Evolutionary conservation across 2,113 vertebrate species (phyloP).

Genomic region (Megaceryle torquata): DNA sequence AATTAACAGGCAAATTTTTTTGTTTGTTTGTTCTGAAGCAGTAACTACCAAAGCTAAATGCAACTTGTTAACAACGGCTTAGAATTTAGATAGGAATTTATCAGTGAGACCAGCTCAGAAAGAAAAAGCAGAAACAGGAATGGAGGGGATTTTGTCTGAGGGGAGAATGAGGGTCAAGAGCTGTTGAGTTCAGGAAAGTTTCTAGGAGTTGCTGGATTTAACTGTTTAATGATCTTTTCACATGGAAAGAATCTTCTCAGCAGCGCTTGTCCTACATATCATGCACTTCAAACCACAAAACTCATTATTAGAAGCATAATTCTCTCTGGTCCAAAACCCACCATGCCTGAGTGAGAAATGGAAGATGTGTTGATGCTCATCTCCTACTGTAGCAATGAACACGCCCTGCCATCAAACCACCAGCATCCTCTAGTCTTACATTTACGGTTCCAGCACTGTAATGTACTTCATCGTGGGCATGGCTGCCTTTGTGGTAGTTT

Average conservation of each 20-base stretch:
- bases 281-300: constrained; percentile 41
- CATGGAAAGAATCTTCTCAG: constrained; percentile 32
- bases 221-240: background rate
- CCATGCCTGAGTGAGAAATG: background rate
- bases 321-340: background rate
- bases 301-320: constrained; percentile 17
- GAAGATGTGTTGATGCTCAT: background rate
- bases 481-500: background rate
- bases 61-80: background rate
- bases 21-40: background rate
- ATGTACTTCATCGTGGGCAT: background rate
- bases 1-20: background rate
- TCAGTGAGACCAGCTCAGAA: background rate
- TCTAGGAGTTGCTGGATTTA: background rate
- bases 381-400: background rate
- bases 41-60: background rate
- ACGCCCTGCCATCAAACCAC: background rate
- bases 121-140: background rate
- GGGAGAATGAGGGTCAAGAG: background rate
- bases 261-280: constrained; percentile 53
- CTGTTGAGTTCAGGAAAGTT: background rate
- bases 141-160: background rate
- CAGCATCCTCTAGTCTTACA: background rate
- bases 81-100: background rate
- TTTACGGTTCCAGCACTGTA: background rate